Evolutionary conservation across 2,113 vertebrate genomes (phyloP), one percentile per base, ranked within the genome.

Genomic region (Mormoops blainvillei): DNA sequence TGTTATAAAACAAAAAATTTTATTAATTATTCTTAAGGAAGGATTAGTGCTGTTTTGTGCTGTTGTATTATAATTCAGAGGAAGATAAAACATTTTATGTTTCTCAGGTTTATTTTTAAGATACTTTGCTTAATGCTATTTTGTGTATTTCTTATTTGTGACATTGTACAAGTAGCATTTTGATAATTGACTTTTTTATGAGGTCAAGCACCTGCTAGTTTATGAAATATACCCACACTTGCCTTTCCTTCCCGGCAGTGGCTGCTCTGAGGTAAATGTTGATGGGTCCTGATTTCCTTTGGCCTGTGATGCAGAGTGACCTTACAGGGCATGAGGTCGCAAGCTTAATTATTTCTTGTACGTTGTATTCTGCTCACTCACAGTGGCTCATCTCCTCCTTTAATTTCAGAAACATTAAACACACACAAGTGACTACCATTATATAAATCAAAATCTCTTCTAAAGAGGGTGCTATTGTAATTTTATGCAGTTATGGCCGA

Each of bases 241-340:
- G 93, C 94, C 96, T 80, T 95, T 95, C 87, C 31, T 98, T 98
- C 98, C 92, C 78, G 97, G 98, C 98, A 98, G 93, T 76, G 86
- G 98, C 98, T 98, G 92, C 98, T 97, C 58, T 97, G 96, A 86
- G 89, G 98, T 97, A 98, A 98, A 98, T 97, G 97, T 94, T 98
- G 98, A 97, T 97, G 97, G 97, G 98, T 98, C 98, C 98, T 98
- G 97, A 99, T 98, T 98, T 98, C 98, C 99, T 98, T 98, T 98
- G 97, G 98, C 98, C 95, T 98, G 97, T 94, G 95, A 94, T 92
- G 73, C 97, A 96, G 97, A 93, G 67, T 98, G 98, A 98, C 98
- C 98, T 98, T 97, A 92, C 70, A 92, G 98, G 95, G 97, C 97
- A 86, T 33, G 41, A 97, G 97, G 98, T 98, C 98, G 94, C 85